phyloP scores from a whole-genome alignment of 2,113 vertebrate genomes.

The Glaucomys volans region DNA sequence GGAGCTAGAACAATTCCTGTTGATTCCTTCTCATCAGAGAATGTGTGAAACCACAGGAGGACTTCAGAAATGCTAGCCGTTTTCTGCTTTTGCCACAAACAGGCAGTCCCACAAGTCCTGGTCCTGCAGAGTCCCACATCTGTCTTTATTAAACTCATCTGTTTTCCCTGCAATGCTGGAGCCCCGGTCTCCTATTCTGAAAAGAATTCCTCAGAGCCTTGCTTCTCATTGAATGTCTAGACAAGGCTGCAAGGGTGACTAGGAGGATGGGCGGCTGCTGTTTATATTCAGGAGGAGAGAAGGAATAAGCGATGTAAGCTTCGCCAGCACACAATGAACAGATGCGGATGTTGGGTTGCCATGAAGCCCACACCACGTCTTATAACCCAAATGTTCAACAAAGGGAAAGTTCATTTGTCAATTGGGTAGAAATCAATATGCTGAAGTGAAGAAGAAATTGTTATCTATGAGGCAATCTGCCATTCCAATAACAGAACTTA shows the following conservation, averaged over 20 bases:
- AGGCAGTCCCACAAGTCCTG: not conserved
- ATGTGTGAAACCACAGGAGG: not conserved
- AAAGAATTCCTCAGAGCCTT: not conserved
- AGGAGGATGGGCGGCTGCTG: not conserved
- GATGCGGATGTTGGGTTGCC: too few species aligned
- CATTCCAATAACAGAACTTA: not conserved
- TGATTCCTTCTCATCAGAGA: not conserved
- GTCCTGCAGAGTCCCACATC: not conserved
- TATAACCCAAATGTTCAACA: not conserved
- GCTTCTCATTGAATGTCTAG: too few species aligned
- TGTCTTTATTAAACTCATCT: too few species aligned
- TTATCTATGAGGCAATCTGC: not conserved
- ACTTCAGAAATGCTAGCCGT: not conserved
- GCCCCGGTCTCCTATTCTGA: too few species aligned
- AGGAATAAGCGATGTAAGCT: not conserved
- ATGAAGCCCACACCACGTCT: not conserved
- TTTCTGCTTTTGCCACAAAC: not conserved
- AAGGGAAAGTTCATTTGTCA: not conserved
- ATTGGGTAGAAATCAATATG: not conserved
- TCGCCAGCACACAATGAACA: fast-evolving
- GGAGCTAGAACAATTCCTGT: not conserved
- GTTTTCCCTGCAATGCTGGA: too few species aligned
- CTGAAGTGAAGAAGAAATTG: not conserved
- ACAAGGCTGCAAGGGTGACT: not conserved
- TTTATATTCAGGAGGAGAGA: not conserved